These are phyloP conservation scores for Glyphotaelius pellucidus DNA, from an alignment of 2,888 invertebrate species.

Conservation along the genomic window DNA sequence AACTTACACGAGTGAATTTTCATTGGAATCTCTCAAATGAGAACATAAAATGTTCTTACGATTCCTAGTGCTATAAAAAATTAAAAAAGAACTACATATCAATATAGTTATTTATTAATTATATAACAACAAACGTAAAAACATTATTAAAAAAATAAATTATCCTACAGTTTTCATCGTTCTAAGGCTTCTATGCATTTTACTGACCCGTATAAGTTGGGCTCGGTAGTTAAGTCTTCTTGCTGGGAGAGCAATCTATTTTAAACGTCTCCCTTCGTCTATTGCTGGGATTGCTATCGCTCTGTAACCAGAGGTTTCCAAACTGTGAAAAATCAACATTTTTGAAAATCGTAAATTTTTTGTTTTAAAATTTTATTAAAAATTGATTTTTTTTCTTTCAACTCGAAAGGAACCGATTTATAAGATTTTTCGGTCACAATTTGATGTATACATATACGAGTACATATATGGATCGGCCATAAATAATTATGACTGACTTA, in stretches of 20 bases:
- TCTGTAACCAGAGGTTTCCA: not conserved
- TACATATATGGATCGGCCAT: no score
- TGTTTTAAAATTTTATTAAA: not conserved
- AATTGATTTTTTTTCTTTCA: not conserved
- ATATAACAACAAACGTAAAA: not conserved
- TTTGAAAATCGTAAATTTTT: not conserved
- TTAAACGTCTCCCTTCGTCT: not conserved
- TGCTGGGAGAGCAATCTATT: conserved; percentile 11
- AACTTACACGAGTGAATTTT: not conserved
- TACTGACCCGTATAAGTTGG: not conserved
- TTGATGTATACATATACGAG: no score
- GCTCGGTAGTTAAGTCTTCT: not conserved
- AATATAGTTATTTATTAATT: not conserved
- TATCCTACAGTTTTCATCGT: not conserved
- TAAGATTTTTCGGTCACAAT: not conserved
- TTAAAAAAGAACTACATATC: not conserved
- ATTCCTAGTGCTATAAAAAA: not conserved
- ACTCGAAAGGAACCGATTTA: not conserved
- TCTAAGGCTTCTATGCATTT: not conserved
- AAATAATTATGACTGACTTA: no score
- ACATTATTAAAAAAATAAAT: not conserved
- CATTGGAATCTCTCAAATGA: not conserved
- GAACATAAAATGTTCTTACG: not conserved
- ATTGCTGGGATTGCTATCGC: not conserved
- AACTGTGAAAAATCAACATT: not conserved